phyloP scores from a whole-genome alignment of 2,888 invertebrate genomes.

The Pharmacophagus antenor region DNA sequence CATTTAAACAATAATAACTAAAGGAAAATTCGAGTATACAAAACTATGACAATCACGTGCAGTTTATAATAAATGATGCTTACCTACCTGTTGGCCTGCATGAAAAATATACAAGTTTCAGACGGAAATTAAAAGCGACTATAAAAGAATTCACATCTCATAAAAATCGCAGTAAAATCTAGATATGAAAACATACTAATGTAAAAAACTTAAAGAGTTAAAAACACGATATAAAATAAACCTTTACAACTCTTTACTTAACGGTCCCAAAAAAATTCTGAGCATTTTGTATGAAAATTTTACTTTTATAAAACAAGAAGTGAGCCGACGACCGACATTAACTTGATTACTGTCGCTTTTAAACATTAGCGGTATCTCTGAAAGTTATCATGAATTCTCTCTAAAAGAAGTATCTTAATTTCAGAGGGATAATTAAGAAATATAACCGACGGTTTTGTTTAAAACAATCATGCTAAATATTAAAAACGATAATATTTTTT shows the following conservation, averaged over 20 bases:
- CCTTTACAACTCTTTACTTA: slow-evolving; percentile 9
- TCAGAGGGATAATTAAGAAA: neutral
- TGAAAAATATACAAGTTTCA: neutral
- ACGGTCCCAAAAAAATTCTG: slow-evolving; percentile 7
- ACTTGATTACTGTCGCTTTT: slow-evolving; percentile 20
- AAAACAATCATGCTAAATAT: neutral
- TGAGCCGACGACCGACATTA: slow-evolving; percentile 22
- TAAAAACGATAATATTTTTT: neutral
- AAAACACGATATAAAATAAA: neutral
- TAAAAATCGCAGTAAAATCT: neutral
- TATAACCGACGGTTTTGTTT: neutral
- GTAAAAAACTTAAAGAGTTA: neutral
- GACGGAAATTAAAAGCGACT: neutral
- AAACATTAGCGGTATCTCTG: slow-evolving; percentile 26
- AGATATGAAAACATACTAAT: neutral
- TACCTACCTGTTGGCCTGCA: too few relatives aligned
- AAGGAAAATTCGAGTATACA: too few relatives aligned
- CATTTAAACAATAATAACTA: too few relatives aligned
- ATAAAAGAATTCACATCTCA: neutral
- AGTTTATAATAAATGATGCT: too few relatives aligned
- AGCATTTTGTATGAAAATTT: slow-evolving; percentile 15
- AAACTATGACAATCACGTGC: too few relatives aligned
- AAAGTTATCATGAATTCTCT: neutral
- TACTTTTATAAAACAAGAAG: slow-evolving; percentile 24
- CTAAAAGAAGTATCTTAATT: neutral